Base-by-base conservation (phyloP, 2,888 invertebrate species). In the Meandrusa payeni region DNA sequence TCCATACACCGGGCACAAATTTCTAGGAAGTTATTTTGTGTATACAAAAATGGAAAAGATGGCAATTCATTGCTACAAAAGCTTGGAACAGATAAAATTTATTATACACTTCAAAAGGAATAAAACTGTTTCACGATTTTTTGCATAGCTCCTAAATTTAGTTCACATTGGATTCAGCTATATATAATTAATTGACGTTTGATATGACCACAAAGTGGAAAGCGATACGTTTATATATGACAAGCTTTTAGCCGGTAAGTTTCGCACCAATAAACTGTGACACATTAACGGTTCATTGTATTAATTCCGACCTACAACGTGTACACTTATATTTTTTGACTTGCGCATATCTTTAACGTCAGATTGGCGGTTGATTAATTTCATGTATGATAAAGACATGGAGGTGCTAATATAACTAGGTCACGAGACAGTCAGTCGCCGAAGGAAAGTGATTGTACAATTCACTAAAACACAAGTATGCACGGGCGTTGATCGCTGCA, bases 161-260 rank as follows among this genome's bases (percentile, higher is more conserved):
- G 61, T 53, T 59, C 67, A 68, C 61, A 64, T 62, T 59, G 46
- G 47, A 54, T 67, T 74, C 71, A 72, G 70, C 72, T 69, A 40
- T 31, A n/a, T n/a, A n/a, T n/a, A n/a, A 37, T 24, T 20, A 37
- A 36, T 29, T 36, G 42, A 43, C 24, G 20, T 6, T 9, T 17
- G 24, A 31, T 10, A 9, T 19, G 19, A 32, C 36, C 22, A 29
- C 15, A 29, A 34, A 42, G 10, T 3, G 5, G 4, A 34, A 15
- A 5, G 17, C 6, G 22, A n/a, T 28, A 23, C 23, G 10, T 32
- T n/a, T 34, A 10, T 22, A 34, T 22, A 43, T 28, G 40, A 34
- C 28, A 24, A 39, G 43, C 32, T 32, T 32, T 37, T 43, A 36
- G 36, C 24, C 19, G 11, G 13, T 36, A 23, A 17, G 9, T 32